Conservation (phyloP, 2,888 invertebrate species). For the Ophion ellenae region DNA sequence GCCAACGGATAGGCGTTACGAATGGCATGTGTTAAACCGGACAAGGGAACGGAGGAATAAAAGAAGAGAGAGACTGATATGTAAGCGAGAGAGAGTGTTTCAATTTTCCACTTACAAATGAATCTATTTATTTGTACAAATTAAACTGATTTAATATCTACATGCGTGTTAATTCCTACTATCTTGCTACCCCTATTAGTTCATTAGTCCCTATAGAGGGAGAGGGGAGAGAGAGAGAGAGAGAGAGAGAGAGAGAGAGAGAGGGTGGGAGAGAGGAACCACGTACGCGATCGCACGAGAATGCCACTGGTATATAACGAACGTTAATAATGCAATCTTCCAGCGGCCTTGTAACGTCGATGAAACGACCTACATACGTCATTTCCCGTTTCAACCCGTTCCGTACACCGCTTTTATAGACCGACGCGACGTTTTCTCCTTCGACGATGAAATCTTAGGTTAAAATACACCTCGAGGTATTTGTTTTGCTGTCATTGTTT, state of each 20-base stretch:
- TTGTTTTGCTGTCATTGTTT: not conserved
- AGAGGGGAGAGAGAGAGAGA: not conserved
- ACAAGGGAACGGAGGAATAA: too few species aligned
- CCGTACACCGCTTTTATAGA: slow-evolving; percentile 9
- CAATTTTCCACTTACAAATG: too few species aligned
- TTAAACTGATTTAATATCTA: too few species aligned
- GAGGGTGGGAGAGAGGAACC: not conserved
- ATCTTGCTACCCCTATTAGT: too few species aligned
- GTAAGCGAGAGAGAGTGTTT: too few species aligned
- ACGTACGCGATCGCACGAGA: slow-evolving; percentile 37
- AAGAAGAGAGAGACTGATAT: too few species aligned
- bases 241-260: not conserved
- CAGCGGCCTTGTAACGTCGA: slow-evolving; percentile 54
- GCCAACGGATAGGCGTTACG: too few species aligned
- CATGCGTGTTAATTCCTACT: too few species aligned
- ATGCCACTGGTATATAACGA: slow-evolving; percentile 59
- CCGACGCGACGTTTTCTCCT: slow-evolving; percentile 19
- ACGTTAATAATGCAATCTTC: slow-evolving; percentile 64
- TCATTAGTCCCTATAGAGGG: too few species aligned
- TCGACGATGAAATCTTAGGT: not conserved
- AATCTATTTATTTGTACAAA: too few species aligned
- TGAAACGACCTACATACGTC: slow-evolving; percentile 60
- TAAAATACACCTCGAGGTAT: slow-evolving; percentile 1
- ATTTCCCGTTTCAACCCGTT: slow-evolving; percentile 22
- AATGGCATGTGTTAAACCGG: too few species aligned